These are phyloP conservation scores for Ctenicera cuprea DNA, from an alignment of 2,888 invertebrate genomes.

Conservation along the genomic window DNA sequence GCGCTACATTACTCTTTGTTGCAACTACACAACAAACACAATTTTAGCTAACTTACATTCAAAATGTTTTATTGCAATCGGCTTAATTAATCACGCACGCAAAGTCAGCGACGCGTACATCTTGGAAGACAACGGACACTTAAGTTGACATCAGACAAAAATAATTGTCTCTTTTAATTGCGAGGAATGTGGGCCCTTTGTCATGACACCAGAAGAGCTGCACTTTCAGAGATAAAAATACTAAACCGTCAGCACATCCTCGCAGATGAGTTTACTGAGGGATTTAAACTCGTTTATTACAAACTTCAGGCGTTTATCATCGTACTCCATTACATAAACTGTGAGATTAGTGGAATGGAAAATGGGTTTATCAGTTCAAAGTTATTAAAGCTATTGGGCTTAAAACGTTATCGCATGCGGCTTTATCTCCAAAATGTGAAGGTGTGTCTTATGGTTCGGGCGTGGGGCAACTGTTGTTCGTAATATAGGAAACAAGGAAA, in stretches of 20 bases:
- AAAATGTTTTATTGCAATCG: slow-evolving; percentile 25
- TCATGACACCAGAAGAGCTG: slow-evolving; percentile 29
- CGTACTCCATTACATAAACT: neutral
- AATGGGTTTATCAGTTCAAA: neutral
- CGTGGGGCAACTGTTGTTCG: too few species aligned
- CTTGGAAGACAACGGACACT: slow-evolving; percentile 37
- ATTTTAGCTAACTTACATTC: slow-evolving; percentile 6
- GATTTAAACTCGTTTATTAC: neutral
- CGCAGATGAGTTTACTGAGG: slow-evolving; percentile 7
- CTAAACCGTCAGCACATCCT: slow-evolving; percentile 14
- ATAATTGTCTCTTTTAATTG: slow-evolving; percentile 47
- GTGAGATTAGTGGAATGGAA: neutral
- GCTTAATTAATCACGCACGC: slow-evolving; percentile 38
- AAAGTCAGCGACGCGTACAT: slow-evolving; percentile 26
- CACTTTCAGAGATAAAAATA: slow-evolving; percentile 13
- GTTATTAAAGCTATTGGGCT: too few species aligned
- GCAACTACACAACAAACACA: neutral
- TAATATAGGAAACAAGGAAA: too few species aligned
- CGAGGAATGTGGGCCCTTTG: slow-evolving; percentile 41
- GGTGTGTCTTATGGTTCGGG: too few species aligned
- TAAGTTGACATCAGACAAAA: slow-evolving; percentile 41
- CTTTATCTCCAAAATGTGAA: too few species aligned
- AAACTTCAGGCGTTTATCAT: slow-evolving; percentile 6
- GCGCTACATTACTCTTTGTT: neutral
- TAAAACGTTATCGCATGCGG: too few species aligned